These are phyloP conservation scores for Notothenia rossii DNA, from an alignment of 2,113 vertebrate genomes.

Conservation along the genomic window DNA sequence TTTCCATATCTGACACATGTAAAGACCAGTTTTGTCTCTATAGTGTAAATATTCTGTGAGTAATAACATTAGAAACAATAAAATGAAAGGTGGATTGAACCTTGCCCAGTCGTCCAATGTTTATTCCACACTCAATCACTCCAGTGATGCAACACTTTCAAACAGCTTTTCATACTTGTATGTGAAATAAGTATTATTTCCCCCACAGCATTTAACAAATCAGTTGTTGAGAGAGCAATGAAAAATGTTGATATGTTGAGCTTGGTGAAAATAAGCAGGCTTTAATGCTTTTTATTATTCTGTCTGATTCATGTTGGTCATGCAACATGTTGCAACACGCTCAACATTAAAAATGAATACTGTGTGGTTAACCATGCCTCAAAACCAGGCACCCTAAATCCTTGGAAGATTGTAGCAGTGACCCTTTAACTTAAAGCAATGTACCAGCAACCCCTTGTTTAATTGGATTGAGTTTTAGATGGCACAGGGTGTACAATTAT, in stretches of 20 bases:
- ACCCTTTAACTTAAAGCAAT: not conserved
- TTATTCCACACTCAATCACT: conserved; percentile 30
- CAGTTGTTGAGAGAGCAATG: conserved; percentile 24
- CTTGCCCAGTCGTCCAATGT: conserved; percentile 37
- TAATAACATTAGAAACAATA: conserved; percentile 52
- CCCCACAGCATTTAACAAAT: conserved; percentile 24
- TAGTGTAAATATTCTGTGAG: conserved; percentile 72
- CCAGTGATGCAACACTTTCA: conserved; percentile 25
- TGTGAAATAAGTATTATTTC: conserved; percentile 8
- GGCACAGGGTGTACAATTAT: too few relatives aligned
- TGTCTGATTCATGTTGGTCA: conserved; percentile 40
- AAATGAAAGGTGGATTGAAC: conserved; percentile 61
- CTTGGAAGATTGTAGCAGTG: not conserved
- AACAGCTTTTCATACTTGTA: not conserved
- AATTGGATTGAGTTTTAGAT: not conserved
- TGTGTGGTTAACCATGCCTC: conserved; percentile 9
- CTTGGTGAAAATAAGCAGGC: conserved; percentile 46
- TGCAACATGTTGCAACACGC: conserved; percentile 35
- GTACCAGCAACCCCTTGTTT: conserved; percentile 2
- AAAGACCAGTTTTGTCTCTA: conserved; percentile 51
- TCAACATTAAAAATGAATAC: conserved; percentile 33
- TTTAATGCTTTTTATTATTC: conserved; percentile 24
- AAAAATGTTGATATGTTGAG: conserved; percentile 46
- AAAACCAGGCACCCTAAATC: too few relatives aligned
- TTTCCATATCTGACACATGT: conserved; percentile 64